A percentile compares a stretch with the other conserved stretches of the same genome.
phyloP scores from a whole-genome alignment of 2,797 vertebrate genomes.

The Lerista edwardsae region DNA sequence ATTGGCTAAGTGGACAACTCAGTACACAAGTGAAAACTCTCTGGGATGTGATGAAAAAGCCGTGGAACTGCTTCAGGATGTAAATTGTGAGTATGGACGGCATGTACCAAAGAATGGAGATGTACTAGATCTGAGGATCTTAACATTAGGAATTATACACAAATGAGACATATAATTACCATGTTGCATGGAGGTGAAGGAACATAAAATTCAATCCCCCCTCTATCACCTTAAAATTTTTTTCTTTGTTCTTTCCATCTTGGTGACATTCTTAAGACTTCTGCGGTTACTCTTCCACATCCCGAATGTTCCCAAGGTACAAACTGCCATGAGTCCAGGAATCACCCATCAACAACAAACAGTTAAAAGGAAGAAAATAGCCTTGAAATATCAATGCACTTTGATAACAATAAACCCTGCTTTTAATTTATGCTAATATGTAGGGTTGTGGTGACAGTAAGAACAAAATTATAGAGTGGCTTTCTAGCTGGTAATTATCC shows the following conservation, averaged over 20 bases:
- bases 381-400: conserved; percentile 83
- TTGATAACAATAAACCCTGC: conserved; percentile 86
- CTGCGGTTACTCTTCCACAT: conserved; percentile 33
- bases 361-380: conserved; percentile 83
- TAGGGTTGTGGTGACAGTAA: conserved; percentile 86
- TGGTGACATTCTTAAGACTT: conserved; percentile 43
- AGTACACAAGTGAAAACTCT: neutral
- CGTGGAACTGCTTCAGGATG: conserved; percentile 1
- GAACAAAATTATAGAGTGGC: conserved; percentile 89
- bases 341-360: conserved; percentile 82
- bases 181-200: neutral
- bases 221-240: neutral
- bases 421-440: conserved; percentile 90
- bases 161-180: neutral
- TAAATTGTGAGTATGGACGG: neutral
- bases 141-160: neutral
- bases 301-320: conserved; percentile 50
- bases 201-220: rapidly evolving
- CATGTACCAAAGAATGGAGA: neutral
- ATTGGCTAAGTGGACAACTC: neutral
- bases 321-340: conserved; percentile 66
- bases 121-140: neutral
- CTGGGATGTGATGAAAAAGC: neutral
- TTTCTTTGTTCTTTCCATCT: conserved; percentile 38
- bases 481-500: conserved; percentile 88